A percentile compares a stretch with the other conserved stretches of the same genome.
Conservation (phyloP, 2,113 vertebrate species). For the Caretta caretta region DNA sequence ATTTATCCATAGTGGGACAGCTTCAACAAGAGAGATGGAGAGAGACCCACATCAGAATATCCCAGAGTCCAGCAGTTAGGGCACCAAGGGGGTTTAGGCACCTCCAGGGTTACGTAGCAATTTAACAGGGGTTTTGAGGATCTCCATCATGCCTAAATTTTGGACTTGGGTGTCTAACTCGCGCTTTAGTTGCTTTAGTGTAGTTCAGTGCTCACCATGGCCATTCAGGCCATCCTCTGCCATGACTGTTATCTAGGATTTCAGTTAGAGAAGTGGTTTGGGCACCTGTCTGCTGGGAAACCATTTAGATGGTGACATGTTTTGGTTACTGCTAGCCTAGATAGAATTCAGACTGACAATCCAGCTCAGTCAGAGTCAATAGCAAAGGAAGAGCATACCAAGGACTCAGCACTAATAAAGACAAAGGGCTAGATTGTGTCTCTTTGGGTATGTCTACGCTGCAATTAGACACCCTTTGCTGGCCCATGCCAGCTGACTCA, state of each 20-base stretch:
- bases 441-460: not conserved
- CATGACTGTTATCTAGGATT: not conserved
- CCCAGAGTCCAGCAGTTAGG: not conserved
- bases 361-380: not conserved
- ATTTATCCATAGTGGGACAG: not conserved
- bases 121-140: not conserved
- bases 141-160: not conserved
- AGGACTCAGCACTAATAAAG: not conserved
- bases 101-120: not conserved
- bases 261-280: not conserved
- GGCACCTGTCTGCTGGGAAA: fast-evolving
- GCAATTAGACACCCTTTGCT: not conserved
- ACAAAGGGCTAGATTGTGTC: not conserved
- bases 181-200: not conserved
- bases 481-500: not conserved
- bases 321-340: not conserved
- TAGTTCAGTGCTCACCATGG: not conserved
- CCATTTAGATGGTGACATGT: not conserved
- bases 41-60: not conserved
- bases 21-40: not conserved
- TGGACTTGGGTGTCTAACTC: not conserved
- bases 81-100: not conserved
- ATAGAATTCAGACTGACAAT: not conserved
- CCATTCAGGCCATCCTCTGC: not conserved
- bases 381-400: not conserved